A percentile compares a stretch with the other conserved stretches of the same genome.
Conservation (phyloP, 2,113 vertebrate species). For the Scomber colias region DNA sequence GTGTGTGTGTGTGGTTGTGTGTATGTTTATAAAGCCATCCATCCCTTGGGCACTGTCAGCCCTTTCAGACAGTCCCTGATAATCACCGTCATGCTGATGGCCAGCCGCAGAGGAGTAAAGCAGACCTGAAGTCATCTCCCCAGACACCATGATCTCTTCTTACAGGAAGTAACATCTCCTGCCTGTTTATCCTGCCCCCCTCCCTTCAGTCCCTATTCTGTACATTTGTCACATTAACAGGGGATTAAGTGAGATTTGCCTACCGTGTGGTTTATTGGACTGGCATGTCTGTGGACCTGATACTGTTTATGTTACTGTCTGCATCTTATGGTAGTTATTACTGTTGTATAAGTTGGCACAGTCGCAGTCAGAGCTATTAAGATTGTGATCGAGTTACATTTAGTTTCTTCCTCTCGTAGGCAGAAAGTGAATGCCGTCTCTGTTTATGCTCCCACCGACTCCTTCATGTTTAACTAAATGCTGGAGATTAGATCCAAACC, state of each 20-base stretch:
- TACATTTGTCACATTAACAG: constrained; percentile 49
- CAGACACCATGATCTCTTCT: constrained; percentile 44
- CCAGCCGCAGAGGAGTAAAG: constrained; percentile 62
- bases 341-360: constrained; percentile 65
- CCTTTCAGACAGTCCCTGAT: constrained; percentile 56
- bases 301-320: constrained; percentile 55
- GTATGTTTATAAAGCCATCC: constrained; percentile 15
- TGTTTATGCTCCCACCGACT: constrained; percentile 10
- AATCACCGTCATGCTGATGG: constrained; percentile 58
- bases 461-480: constrained; percentile 16
- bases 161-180: constrained; percentile 64
- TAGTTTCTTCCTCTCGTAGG: constrained; percentile 60
- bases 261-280: constrained; percentile 54
- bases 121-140: constrained; percentile 41
- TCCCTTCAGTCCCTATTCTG: constrained; percentile 17
- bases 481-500: constrained; percentile 32
- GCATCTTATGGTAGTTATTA: constrained; percentile 63
- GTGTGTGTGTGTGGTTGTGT: not conserved
- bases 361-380: constrained; percentile 52
- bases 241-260: constrained; percentile 47
- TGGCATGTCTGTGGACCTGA: constrained; percentile 44
- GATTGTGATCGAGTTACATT: constrained; percentile 70
- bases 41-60: constrained; percentile 55
- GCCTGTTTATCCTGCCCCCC: constrained; percentile 4
- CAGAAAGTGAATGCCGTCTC: constrained; percentile 54